Evolutionary conservation across 2,797 vertebrate species (phyloP).

Genomic region (Alectoris magna): DNA sequence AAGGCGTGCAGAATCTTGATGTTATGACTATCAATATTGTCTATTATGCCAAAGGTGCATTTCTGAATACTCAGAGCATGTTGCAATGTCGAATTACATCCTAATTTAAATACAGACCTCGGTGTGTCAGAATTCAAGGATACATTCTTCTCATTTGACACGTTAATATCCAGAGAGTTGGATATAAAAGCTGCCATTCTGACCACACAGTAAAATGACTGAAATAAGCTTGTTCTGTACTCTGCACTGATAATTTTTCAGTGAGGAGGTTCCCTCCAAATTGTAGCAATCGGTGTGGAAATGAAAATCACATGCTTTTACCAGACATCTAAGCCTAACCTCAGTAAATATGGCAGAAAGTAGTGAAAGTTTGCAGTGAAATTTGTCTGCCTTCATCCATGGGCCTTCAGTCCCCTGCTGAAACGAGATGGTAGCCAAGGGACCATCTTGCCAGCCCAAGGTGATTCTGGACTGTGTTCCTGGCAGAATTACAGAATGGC

Average conservation of each 20-base stretch:
- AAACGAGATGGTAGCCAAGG: background rate
- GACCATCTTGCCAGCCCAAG: background rate
- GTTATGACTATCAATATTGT: background rate
- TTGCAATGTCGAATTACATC: background rate
- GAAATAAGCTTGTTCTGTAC: background rate
- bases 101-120: background rate
- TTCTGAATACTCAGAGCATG: background rate
- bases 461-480: background rate
- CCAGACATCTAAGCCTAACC: background rate
- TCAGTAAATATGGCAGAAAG: background rate
- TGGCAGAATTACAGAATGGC: background rate
- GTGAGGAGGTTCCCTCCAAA: background rate
- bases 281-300: background rate
- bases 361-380: background rate
- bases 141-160: background rate
- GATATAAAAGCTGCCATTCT: background rate
- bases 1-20: background rate
- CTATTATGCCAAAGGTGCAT: background rate
- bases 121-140: background rate
- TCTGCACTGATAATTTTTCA: background rate
- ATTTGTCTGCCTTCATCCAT: background rate
- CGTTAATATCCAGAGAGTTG: background rate
- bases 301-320: background rate
- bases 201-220: background rate
- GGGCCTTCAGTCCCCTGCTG: background rate